phyloP scores from a whole-genome alignment of 2,797 vertebrate genomes.

The Coreius guichenoti region DNA sequence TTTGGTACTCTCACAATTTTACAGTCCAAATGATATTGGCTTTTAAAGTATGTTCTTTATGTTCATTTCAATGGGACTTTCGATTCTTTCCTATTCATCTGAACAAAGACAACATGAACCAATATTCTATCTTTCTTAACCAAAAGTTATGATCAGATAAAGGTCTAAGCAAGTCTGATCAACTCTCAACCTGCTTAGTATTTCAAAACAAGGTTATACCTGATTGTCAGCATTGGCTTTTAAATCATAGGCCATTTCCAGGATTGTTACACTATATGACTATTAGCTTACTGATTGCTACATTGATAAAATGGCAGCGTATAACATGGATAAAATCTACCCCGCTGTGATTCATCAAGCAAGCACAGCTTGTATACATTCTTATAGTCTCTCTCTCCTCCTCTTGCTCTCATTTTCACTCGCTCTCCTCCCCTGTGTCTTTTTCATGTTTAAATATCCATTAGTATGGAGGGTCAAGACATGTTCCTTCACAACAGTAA shows the following conservation, averaged over 20 bases:
- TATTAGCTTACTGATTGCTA: slow-evolving; percentile 39
- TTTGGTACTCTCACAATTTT: background rate
- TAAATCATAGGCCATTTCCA: slow-evolving; percentile 28
- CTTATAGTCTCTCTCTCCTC: slow-evolving; percentile 14
- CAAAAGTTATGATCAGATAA: background rate
- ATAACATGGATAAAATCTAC: slow-evolving; percentile 52
- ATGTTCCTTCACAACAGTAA: slow-evolving; percentile 16
- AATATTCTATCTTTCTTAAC: background rate
- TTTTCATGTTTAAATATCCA: slow-evolving; percentile 37
- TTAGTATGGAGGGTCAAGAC: slow-evolving; percentile 22
- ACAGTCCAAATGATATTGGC: background rate
- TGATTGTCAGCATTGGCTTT: slow-evolving; percentile 28
- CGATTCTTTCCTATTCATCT: background rate
- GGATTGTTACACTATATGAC: slow-evolving; percentile 17
- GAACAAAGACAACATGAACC: background rate
- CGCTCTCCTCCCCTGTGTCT: slow-evolving; percentile 22
- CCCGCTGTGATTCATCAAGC: slow-evolving; percentile 56
- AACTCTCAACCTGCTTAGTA: background rate
- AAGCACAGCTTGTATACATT: slow-evolving; percentile 26
- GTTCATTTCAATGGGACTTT: background rate
- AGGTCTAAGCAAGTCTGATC: background rate
- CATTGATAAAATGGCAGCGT: slow-evolving; percentile 35
- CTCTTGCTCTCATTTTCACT: background rate
- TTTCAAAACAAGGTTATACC: slow-evolving; percentile 23
- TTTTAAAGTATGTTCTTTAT: background rate